phyloP scores from a whole-genome alignment of 2,888 invertebrate genomes.

The Lasioglossum marginatum region DNA sequence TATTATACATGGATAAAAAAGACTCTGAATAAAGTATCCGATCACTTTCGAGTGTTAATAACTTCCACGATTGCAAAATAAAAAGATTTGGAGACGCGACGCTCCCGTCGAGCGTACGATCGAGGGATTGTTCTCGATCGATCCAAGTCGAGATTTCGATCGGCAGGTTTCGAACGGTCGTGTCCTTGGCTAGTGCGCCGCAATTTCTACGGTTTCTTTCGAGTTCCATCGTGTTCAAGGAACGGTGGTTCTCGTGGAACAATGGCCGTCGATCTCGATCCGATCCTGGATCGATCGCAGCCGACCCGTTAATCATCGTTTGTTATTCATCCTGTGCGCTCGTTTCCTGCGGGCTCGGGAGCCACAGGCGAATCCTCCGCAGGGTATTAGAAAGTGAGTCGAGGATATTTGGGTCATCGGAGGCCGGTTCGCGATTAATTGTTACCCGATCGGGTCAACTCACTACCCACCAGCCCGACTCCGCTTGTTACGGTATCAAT shows the following conservation, averaged over 20 bases:
- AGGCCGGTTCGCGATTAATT: constrained; percentile 56
- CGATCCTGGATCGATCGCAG: constrained; percentile 58
- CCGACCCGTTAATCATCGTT: constrained; percentile 68
- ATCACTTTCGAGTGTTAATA: too few relatives aligned
- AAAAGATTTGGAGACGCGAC: not conserved
- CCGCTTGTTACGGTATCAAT: constrained; percentile 40
- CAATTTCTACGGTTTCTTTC: constrained; percentile 26
- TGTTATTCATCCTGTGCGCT: constrained; percentile 56
- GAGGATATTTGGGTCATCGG: constrained; percentile 71
- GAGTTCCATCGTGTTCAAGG: constrained; percentile 38
- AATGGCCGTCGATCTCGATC: constrained; percentile 50
- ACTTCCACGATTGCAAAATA: too few relatives aligned
- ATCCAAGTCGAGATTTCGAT: not conserved
- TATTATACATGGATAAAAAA: too few relatives aligned
- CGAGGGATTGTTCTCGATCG: not conserved
- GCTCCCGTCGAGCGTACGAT: not conserved
- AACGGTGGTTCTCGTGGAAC: constrained; percentile 44
- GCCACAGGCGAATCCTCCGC: constrained; percentile 52
- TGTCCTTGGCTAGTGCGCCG: constrained; percentile 30
- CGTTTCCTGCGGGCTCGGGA: constrained; percentile 42
- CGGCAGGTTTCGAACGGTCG: not conserved
- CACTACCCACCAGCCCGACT: not conserved
- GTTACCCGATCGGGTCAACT: constrained; percentile 40
- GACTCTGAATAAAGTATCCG: too few relatives aligned
- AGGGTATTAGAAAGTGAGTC: constrained; percentile 73